These are phyloP conservation scores for Drosophila chauvacae DNA, from an alignment of 1,140 invertebrate genomes.

Conservation along the genomic window DNA sequence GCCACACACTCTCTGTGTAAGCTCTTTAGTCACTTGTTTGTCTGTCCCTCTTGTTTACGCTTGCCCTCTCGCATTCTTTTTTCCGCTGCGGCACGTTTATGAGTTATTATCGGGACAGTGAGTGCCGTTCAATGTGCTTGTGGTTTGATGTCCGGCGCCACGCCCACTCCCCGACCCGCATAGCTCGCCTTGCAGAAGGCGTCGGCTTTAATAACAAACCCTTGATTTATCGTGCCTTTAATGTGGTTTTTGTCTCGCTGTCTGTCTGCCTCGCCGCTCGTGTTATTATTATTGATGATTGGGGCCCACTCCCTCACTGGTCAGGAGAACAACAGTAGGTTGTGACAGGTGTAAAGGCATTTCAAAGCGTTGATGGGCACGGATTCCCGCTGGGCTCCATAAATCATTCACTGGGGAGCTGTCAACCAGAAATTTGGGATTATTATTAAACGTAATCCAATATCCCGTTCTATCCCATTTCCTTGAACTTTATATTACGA, in stretches of 20 bases:
- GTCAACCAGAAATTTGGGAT: background rate
- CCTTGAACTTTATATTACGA: background rate
- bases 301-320: background rate
- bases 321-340: background rate
- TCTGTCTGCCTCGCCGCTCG: slow-evolving; percentile 27
- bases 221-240: slow-evolving; percentile 73
- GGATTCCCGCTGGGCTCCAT: slow-evolving; percentile 6
- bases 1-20: slow-evolving; percentile 18
- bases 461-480: slow-evolving; percentile 7
- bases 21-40: slow-evolving; percentile 51
- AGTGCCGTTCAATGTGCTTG: slow-evolving; percentile 31
- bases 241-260: slow-evolving; percentile 53
- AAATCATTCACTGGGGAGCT: slow-evolving; percentile 28
- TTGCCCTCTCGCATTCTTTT: slow-evolving; percentile 10
- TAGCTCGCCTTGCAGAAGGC: background rate
- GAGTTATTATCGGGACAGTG: slow-evolving; percentile 46
- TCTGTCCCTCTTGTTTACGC: background rate
- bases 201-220: slow-evolving; percentile 39
- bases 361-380: slow-evolving; percentile 14
- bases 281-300: slow-evolving; percentile 67
- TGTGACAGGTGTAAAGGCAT: slow-evolving; percentile 65
- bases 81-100: slow-evolving; percentile 43
- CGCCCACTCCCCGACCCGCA: slow-evolving; percentile 11
- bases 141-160: slow-evolving; percentile 34
- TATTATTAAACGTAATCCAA: slow-evolving; percentile 12